Evolutionary conservation across 2,113 vertebrate genomes (phyloP).

Genomic region (Hippolais icterina): DNA sequence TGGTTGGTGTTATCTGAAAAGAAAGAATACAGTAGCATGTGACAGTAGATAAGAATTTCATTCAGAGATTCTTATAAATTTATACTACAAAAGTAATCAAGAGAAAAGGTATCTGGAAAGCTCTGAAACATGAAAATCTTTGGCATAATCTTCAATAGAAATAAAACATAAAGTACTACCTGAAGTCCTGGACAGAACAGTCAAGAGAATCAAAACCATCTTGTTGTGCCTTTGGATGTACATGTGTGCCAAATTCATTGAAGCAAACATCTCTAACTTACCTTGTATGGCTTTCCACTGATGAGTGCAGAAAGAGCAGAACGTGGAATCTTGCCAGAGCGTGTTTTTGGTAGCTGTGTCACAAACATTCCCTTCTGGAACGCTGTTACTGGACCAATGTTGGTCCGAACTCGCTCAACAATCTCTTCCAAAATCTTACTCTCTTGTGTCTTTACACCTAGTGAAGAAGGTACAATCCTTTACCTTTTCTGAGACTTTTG

Average conservation of each 20-base stretch:
- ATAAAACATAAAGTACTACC: not conserved
- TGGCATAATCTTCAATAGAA: not conserved
- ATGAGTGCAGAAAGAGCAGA: conserved; percentile 85
- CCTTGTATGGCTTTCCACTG: conserved; percentile 89
- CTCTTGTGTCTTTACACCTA: conserved; percentile 75
- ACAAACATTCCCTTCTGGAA: conserved; percentile 89
- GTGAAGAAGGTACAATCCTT: not conserved
- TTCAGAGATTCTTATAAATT: not conserved
- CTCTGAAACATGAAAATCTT: not conserved
- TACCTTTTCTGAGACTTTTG: not conserved
- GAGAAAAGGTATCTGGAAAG: not conserved
- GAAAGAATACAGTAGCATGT: conserved; percentile 4
- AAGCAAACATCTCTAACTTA: conserved; percentile 17
- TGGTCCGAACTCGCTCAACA: conserved; percentile 82
- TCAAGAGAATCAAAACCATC: not conserved
- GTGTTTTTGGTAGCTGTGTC: conserved; percentile 87
- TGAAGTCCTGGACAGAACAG: not conserved
- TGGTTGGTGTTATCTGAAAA: conserved; percentile 86
- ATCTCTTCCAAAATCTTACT: conserved; percentile 78
- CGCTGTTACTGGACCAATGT: conserved; percentile 90
- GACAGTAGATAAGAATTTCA: not conserved
- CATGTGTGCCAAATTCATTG: not conserved
- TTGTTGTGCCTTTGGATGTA: not conserved
- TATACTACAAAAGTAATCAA: not conserved
- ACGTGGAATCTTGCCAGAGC: conserved; percentile 94